A percentile compares a stretch with the other conserved stretches of the same genome.
phyloP scores from a whole-genome alignment of 2,888 invertebrate genomes.

The Dasysyrphus tricinctus region DNA sequence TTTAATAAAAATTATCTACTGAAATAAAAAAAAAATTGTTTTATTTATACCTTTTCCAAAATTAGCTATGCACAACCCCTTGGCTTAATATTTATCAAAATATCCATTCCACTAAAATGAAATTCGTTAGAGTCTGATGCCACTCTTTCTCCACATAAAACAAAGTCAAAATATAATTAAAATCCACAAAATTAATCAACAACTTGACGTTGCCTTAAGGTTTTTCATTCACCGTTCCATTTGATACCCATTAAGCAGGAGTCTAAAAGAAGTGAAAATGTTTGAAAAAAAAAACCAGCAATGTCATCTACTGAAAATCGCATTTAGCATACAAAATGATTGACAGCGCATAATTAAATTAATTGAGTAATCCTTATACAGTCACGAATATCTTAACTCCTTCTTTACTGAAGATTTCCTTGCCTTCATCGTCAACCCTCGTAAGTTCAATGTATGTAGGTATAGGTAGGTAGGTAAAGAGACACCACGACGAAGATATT shows the following conservation, averaged over 20 bases:
- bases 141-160: slow-evolving; percentile 44
- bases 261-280: slow-evolving; percentile 31
- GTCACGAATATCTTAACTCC: slow-evolving; percentile 72
- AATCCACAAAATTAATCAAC: slow-evolving; percentile 74
- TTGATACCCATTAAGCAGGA: slow-evolving; percentile 65
- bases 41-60: slow-evolving; percentile 24
- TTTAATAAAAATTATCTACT: not conserved
- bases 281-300: slow-evolving; percentile 42
- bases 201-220: slow-evolving; percentile 74
- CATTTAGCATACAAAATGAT: slow-evolving; percentile 81
- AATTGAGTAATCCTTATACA: slow-evolving; percentile 83
- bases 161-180: slow-evolving; percentile 74
- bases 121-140: slow-evolving; percentile 55
- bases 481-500: slow-evolving; percentile 47
- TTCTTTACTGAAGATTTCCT: slow-evolving; percentile 51
- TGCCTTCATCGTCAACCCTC: slow-evolving; percentile 70
- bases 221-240: slow-evolving; percentile 67
- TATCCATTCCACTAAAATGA: slow-evolving; percentile 20
- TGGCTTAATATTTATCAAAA: slow-evolving; percentile 29
- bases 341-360: slow-evolving; percentile 84
- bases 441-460: slow-evolving; percentile 16
- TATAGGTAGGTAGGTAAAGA: slow-evolving; percentile 49
- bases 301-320: slow-evolving; percentile 74
- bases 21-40: not conserved
- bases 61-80: slow-evolving; percentile 39